Evolutionary conservation across 1,140 invertebrate species (phyloP).

Genomic region (Metopolophium dirhodum): DNA sequence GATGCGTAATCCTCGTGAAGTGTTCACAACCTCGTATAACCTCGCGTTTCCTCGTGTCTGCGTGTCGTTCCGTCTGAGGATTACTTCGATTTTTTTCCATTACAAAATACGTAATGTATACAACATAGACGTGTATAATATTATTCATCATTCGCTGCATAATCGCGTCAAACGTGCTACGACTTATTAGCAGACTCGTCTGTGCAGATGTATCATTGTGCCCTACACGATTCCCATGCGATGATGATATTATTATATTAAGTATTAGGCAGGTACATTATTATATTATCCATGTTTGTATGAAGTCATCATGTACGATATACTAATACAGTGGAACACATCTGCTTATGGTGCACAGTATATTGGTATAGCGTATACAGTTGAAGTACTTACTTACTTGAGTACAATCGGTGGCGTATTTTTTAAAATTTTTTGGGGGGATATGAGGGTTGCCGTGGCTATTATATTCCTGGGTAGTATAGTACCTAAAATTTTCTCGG

Average conservation of each 20-base stretch:
- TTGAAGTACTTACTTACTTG: background rate
- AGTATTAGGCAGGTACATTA: background rate
- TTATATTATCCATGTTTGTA: background rate
- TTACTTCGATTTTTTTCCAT: background rate
- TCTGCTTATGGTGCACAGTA: background rate
- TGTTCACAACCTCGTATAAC: constrained; percentile 1
- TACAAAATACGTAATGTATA: background rate
- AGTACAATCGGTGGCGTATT: too few relatives aligned
- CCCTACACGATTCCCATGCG: background rate
- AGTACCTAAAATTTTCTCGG: too few relatives aligned
- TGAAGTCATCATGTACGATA: background rate
- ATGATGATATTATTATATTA: background rate
- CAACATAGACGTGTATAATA: too few relatives aligned
- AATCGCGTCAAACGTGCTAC: background rate
- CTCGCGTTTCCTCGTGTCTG: background rate
- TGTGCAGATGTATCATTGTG: background rate
- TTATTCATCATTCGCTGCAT: background rate
- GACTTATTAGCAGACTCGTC: background rate
- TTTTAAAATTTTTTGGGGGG: too few relatives aligned
- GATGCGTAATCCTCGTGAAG: background rate
- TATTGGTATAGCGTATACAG: background rate
- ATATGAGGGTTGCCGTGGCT: too few relatives aligned
- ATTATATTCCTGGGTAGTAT: too few relatives aligned
- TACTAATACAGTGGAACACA: background rate
- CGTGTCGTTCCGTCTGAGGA: background rate